A percentile compares a stretch with the other conserved stretches of the same genome.
These are phyloP conservation scores for Neostethus bicornis DNA, from an alignment of 2,797 vertebrate genomes.

Conservation along the genomic window DNA sequence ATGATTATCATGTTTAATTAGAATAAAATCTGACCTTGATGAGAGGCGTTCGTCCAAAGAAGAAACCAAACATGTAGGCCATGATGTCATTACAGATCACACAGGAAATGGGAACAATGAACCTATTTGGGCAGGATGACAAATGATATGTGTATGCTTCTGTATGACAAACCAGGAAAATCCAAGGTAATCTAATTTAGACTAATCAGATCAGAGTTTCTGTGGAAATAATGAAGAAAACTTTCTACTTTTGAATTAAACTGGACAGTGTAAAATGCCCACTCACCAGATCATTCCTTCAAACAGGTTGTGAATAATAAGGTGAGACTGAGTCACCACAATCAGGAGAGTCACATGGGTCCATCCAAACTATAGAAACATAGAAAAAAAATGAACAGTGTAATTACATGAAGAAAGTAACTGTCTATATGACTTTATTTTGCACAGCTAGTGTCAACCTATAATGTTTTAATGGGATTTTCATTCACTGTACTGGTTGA, in stretches of 20 bases:
- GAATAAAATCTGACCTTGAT: constrained; percentile 89
- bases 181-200: not conserved
- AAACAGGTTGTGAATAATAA: constrained; percentile 98
- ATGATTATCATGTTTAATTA: too few species aligned
- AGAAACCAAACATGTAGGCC: constrained; percentile 99
- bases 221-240: not conserved
- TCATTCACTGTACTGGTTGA: not conserved
- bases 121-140: constrained; percentile 78
- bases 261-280: not conserved
- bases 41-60: constrained; percentile 96
- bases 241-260: not conserved
- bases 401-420: not conserved
- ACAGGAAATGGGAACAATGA: constrained; percentile 97
- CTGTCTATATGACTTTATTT: too few species aligned
- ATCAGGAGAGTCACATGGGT: constrained; percentile 97
- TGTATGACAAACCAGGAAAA: not conserved
- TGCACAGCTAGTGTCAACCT: not conserved
- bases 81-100: constrained; percentile 99
- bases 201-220: not conserved
- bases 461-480: not conserved
- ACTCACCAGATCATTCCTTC: constrained; percentile 98
- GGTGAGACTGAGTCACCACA: constrained; percentile 97
- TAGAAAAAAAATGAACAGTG: not conserved
- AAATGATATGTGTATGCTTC: too few species aligned
- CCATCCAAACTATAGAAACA: constrained; percentile 90